Evolutionary conservation across 2,888 invertebrate species (phyloP), one percentile per base, ranked within the genome.

Genomic region (Ennomos quercinarius): DNA sequence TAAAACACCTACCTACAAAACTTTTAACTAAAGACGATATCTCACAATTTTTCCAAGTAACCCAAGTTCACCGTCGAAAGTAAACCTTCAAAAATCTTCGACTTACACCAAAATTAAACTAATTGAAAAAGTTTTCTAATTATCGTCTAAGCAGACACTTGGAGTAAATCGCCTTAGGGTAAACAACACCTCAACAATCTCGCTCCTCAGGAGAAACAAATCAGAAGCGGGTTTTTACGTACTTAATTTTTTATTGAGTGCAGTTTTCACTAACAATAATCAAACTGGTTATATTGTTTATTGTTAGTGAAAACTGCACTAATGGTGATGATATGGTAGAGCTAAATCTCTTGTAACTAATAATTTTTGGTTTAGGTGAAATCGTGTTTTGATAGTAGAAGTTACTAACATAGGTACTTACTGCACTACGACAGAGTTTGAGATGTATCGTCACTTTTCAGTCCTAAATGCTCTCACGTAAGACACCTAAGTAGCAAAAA

Each of bases 41-140:
- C 53, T 51, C 50, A 41, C 38, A 53, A 58, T 70, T 76, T 76
- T 74, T 76, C 71, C 70, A 77, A 76, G 74, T 76, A 75, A 73
- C 75, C 71, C 69, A 77, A 76, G 74, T 75, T 70, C 67, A 66
- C 68, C 74, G 69, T 68, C 66, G 80, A 79, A 82, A 75, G 80
- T 84, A 82, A 87, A 83, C 86, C 86, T 88, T 89, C 84, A 89
- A 89, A 90, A 89, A 89, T 87, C 85, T 85, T 80, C 75, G 66
- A 85, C 86, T 88, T 86, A 89, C 84, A 85, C 83, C 82, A 80
- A 89, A 90, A 90, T 91, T 89, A 86, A 88, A 90, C 87, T 91
- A 91, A 91, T 91, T 91, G 90, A 91, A 91, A 91, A 91, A 91
- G 79, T 91, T 91, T 91, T 89, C 89, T 91, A 91, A 91, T 91